phyloP scores from a whole-genome alignment of 1,140 invertebrate genomes.

The Micrasema longulum region DNA sequence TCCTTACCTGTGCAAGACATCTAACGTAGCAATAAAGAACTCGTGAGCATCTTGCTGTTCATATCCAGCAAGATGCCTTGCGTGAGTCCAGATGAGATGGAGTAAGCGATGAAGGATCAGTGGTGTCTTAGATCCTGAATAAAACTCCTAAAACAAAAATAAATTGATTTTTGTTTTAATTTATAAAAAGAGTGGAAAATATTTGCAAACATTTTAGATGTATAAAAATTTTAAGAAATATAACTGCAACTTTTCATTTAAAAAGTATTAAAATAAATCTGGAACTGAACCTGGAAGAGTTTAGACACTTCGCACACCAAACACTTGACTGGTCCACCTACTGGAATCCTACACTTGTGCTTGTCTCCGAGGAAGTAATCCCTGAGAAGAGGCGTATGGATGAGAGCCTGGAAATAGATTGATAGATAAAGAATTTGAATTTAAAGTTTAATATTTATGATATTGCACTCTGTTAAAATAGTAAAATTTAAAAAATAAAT shows the following conservation, averaged over 20 bases:
- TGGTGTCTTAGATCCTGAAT: constrained; percentile 89
- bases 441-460: no score
- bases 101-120: constrained; percentile 90
- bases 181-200: no score
- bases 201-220: no score
- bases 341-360: constrained; percentile 82
- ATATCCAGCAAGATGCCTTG: constrained; percentile 93
- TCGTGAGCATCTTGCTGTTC: constrained; percentile 99
- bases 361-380: constrained; percentile 96
- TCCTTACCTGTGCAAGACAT: constrained; percentile 87
- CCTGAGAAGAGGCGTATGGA: constrained; percentile 92
- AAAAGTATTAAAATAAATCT: no score
- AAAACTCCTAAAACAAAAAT: constrained; percentile 79
- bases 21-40: constrained; percentile 95
- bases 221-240: no score
- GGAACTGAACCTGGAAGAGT: constrained; percentile 77
- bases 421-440: no score
- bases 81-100: constrained; percentile 97
- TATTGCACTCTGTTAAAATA: no score
- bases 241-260: no score
- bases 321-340: constrained; percentile 74
- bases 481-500: no score
- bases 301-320: constrained; percentile 93
- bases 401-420: constrained; percentile 80
- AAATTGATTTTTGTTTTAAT: no score